Evolutionary conservation across 2,797 vertebrate genomes (phyloP).

Genomic region (Lagocephalus sceleratus): DNA sequence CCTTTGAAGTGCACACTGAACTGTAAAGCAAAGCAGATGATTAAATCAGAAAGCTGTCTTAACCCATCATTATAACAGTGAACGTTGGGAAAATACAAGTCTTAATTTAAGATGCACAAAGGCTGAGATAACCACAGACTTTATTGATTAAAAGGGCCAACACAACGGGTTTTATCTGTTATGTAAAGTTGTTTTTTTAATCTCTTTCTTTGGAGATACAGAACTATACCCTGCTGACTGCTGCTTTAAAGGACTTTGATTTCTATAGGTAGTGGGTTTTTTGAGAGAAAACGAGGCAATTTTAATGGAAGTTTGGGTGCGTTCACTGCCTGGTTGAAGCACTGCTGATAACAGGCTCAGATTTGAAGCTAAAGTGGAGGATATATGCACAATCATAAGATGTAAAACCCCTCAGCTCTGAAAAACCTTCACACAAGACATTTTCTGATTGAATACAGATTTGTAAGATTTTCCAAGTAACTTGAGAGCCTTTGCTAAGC

Average conservation of each 20-base stretch:
- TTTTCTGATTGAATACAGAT: too few species aligned
- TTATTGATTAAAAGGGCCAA: conserved; percentile 23
- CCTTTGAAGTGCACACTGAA: conserved; percentile 65
- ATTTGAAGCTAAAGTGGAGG: conserved; percentile 22
- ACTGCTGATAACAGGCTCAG: conserved; percentile 17
- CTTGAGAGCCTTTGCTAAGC: too few species aligned
- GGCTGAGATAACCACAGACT: conserved; percentile 13
- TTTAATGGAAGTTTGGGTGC: conserved; percentile 31
- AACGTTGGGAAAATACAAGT: conserved; percentile 38
- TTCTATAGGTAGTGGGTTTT: conserved; percentile 49
- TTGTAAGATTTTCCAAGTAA: too few species aligned
- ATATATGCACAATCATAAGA: conserved; percentile 25
- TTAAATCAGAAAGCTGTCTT: conserved; percentile 67
- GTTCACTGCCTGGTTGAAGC: not conserved
- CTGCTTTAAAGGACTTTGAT: conserved; percentile 47
- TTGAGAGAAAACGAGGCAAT: conserved; percentile 45
- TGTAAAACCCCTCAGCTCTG: conserved; percentile 8
- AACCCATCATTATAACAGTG: conserved; percentile 52
- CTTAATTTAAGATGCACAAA: conserved; percentile 21
- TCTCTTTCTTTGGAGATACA: not conserved
- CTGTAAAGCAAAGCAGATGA: conserved; percentile 64
- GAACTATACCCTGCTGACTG: conserved; percentile 25
- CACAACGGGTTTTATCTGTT: too few species aligned
- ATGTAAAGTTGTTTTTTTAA: too few species aligned
- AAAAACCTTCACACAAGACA: not conserved